phyloP scores from a whole-genome alignment of 2,797 vertebrate species.

The Clarias laeviceps region DNA sequence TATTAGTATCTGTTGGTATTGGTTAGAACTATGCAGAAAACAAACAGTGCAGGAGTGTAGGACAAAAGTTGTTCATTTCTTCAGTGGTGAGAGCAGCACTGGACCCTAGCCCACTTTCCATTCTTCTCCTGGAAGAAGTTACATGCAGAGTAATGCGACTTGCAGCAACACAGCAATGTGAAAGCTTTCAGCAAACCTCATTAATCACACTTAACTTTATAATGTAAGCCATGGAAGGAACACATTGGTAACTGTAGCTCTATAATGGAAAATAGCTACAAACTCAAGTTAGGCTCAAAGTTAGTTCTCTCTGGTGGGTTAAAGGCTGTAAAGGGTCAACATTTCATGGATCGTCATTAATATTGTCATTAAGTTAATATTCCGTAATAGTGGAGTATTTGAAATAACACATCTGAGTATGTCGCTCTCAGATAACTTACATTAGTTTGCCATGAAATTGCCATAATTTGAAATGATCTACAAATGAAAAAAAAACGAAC shows the following conservation, averaged over 20 bases:
- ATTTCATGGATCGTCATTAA: neutral
- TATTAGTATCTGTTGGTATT: neutral
- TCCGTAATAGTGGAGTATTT: neutral
- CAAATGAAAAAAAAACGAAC: no score
- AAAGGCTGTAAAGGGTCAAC: neutral
- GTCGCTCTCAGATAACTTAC: neutral
- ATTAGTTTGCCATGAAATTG: neutral
- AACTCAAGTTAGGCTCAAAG: neutral
- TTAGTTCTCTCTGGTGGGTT: neutral
- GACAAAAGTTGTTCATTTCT: neutral
- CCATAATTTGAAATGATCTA: neutral
- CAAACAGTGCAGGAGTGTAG: neutral
- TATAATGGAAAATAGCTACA: slow-evolving; percentile 1
- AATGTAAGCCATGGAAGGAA: neutral
- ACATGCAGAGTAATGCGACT: neutral
- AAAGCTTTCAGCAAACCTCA: neutral
- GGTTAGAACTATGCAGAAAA: neutral
- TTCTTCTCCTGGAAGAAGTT: slow-evolving; percentile 15
- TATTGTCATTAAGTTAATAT: neutral
- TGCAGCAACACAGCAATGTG: slow-evolving; percentile 16
- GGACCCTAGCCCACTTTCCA: slow-evolving; percentile 35
- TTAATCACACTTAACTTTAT: no score
- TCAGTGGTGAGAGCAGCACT: neutral
- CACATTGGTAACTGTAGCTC: neutral
- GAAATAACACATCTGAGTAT: neutral